Percentiles rank a stretch among this genome's conserved stretches.
These are phyloP conservation scores for Drosophila acutilabella DNA, from an alignment of 2,888 invertebrate genomes.

Conservation along the genomic window DNA sequence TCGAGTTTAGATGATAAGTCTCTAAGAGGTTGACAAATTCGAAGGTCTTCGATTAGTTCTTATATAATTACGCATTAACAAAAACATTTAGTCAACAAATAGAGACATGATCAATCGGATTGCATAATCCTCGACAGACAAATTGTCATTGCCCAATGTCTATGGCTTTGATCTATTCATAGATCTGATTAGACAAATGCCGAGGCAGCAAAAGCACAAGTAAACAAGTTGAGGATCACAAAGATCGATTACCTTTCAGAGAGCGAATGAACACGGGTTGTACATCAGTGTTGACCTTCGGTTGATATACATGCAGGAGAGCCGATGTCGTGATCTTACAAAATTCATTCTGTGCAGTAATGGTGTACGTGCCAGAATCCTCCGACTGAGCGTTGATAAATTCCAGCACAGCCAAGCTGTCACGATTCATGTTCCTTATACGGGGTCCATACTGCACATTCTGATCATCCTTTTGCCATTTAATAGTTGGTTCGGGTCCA, in stretches of 20 bases:
- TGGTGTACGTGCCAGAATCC: conserved; percentile 93
- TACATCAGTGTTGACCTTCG: conserved; percentile 86
- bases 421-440: conserved; percentile 85
- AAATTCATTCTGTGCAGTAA: conserved; percentile 90
- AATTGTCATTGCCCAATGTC: conserved; percentile 56
- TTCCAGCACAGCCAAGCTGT: conserved; percentile 91
- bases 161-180: conserved; percentile 54
- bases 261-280: conserved; percentile 91
- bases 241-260: conserved; percentile 87
- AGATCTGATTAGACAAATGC: conserved; percentile 38
- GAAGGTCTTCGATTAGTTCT: conserved; percentile 16
- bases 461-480: conserved; percentile 91
- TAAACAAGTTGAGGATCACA: conserved; percentile 4
- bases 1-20: conserved; percentile 89
- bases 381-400: conserved; percentile 88
- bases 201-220: conserved; percentile 3
- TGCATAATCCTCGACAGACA: conserved; percentile 54
- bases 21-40: conserved; percentile 85
- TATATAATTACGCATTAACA: conserved; percentile 44
- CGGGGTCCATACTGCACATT: conserved; percentile 83
- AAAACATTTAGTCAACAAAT: conserved; percentile 5
- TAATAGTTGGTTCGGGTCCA: conserved; percentile 89
- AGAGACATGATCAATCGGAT: conserved; percentile 27
- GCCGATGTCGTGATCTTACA: conserved; percentile 90
- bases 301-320: conserved; percentile 89